These are phyloP conservation scores for Odontomachus brunneus DNA, from an alignment of 1,140 invertebrate species.

Conservation along the genomic window DNA sequence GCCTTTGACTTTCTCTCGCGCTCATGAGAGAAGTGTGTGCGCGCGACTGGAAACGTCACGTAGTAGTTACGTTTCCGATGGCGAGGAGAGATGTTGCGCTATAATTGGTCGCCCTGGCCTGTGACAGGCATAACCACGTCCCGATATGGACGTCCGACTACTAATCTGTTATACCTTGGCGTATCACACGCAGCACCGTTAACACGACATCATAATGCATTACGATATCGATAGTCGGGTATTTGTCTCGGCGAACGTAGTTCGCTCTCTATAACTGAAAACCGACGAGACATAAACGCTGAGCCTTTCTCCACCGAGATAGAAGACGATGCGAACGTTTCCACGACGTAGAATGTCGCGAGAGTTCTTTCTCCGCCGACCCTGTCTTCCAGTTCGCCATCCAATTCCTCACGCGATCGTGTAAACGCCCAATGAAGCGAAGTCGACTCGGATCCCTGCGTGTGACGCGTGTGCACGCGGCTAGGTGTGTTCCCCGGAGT, in stretches of 20 bases:
- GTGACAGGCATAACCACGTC: conserved; percentile 64
- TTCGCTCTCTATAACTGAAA: not conserved
- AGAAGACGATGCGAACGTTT: too few species aligned
- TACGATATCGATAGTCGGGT: conserved; percentile 32
- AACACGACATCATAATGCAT: conserved; percentile 44
- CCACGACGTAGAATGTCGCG: too few species aligned
- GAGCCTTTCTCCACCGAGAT: not conserved
- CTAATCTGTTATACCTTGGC: conserved; percentile 62
- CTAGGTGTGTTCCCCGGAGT: too few species aligned
- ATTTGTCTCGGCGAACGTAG: not conserved
- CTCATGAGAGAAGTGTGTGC: too few species aligned
- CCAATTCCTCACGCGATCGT: too few species aligned
- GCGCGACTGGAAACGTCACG: conserved; percentile 40
- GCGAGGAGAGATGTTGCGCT: conserved; percentile 50
- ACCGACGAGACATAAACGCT: too few species aligned
- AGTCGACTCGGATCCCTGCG: too few species aligned
- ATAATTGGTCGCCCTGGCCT: conserved; percentile 61
- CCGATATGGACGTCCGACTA: conserved; percentile 62
- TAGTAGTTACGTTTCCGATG: conserved; percentile 39
- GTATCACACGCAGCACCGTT: conserved; percentile 56
- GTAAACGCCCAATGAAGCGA: too few species aligned
- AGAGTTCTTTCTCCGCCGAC: too few species aligned
- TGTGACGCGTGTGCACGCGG: too few species aligned
- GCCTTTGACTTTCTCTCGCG: conserved; percentile 23
- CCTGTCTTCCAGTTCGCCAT: too few species aligned